phyloP scores from a whole-genome alignment of 2,113 vertebrate genomes.

The Crotalus horridus region DNA sequence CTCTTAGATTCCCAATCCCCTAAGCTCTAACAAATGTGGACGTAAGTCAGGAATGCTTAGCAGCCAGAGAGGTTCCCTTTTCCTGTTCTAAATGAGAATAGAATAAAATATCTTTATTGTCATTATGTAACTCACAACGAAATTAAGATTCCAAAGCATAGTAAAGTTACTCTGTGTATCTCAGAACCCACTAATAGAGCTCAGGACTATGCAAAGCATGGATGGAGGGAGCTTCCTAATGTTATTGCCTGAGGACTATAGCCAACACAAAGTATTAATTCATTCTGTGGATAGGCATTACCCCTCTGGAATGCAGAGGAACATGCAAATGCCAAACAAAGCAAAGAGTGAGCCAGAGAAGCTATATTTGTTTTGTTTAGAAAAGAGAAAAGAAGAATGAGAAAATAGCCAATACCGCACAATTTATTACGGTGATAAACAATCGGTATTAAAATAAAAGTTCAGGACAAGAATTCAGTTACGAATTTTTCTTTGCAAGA shows the following conservation, averaged over 20 bases:
- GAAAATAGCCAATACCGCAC: neutral
- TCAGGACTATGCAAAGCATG: neutral
- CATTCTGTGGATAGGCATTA: neutral
- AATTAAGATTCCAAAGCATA: neutral
- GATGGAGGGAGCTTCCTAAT: neutral
- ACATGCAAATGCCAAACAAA: neutral
- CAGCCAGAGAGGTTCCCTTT: neutral
- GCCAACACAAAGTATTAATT: neutral
- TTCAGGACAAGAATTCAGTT: neutral
- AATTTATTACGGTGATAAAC: neutral
- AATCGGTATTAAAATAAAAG: neutral
- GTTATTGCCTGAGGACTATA: neutral
- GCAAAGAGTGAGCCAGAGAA: neutral
- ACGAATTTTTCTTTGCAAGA: neutral
- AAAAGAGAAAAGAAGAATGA: neutral
- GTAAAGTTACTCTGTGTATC: neutral
- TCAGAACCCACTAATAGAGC: neutral
- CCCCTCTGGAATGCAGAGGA: neutral
- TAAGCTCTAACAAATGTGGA: neutral
- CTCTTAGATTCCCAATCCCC: neutral
- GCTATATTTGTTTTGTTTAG: neutral
- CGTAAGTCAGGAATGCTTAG: neutral
- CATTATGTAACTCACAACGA: no score
- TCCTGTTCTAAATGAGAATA: neutral
- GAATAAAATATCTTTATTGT: no score